Evolutionary conservation across 2,888 invertebrate genomes (phyloP), one percentile per base, ranked within the genome.

Genomic region (Drosophila peninsularis): DNA sequence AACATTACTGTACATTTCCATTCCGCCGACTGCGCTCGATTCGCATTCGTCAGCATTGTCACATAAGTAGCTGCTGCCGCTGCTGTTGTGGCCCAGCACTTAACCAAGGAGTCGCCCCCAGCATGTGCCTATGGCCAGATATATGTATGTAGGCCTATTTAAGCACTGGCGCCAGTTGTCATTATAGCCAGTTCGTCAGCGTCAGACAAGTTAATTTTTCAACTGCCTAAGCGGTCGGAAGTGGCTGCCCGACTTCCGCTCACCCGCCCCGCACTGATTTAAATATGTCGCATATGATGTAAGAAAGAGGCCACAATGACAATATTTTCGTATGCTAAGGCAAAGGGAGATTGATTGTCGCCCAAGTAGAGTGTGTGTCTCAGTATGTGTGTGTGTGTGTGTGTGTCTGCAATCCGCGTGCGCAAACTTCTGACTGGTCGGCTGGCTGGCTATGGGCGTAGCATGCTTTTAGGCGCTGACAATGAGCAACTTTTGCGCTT

Each of bases 201-300:
- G 50, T 41, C 63, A 72, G 82, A 64, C 82, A 90, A 90, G 89
- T 80, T 87, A 71, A 90, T 90, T 89, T 85, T 86, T 88, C 89
- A 88, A 80, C 72, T 71, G 89, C 78, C 87, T 82, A 89, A 89
- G 68, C 83, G 77, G 61, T 54, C 80, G 90, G 78, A 89, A 88
- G 74, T 75, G 63, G 66, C 50, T 52, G 6, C 57, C 36, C 37
- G 21, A 36, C 27, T 41, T 19, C 24, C 65, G 62, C 21, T 27
- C 47, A 41, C 47, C 62, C 52, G 4, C 37, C 7, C 37, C 10
- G 62, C 69, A 54, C 79, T 68, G 85, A 89, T 90, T 88, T 82
- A 80, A 90, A 85, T 85, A 90, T 90, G 89, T 85, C 80, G 80
- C 70, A 49, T 62, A 71, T 54, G 55, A 56, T 55, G 65, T 58